These are phyloP conservation scores for Pipa parva DNA, from an alignment of 2,113 vertebrate genomes.

Conservation along the genomic window DNA sequence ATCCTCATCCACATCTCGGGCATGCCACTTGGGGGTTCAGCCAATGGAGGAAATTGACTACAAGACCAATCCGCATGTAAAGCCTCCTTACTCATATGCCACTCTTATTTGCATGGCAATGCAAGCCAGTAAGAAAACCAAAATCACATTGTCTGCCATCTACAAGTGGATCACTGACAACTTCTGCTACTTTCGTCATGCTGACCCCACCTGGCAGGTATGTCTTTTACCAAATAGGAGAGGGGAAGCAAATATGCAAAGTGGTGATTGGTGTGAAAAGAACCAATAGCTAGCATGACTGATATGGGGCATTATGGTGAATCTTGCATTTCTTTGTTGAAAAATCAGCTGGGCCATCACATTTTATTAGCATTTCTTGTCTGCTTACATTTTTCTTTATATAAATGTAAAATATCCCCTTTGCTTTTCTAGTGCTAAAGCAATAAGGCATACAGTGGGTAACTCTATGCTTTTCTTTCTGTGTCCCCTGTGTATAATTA, in stretches of 20 bases:
- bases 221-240: not conserved
- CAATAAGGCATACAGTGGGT: conserved; percentile 15
- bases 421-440: not conserved
- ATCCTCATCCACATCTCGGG: conserved; percentile 70
- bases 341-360: no score
- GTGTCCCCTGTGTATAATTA: conserved; percentile 32
- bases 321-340: no score
- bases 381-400: no score
- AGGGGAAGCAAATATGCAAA: no score
- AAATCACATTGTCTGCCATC: conserved; percentile 90
- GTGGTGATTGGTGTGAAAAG: no score
- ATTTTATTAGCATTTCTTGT: no score
- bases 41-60: conserved; percentile 84
- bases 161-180: conserved; percentile 97
- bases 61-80: conserved; percentile 76
- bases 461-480: conserved; percentile 5
- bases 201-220: conserved; percentile 95
- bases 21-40: conserved; percentile 60
- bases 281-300: no score
- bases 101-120: conserved; percentile 96
- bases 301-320: no score
- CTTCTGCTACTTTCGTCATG: conserved; percentile 92
- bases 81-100: conserved; percentile 89
- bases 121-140: conserved; percentile 83
- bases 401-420: no score